These are phyloP conservation scores for Lasioglossum albipes DNA, from an alignment of 1,140 invertebrate genomes.

Conservation along the genomic window DNA sequence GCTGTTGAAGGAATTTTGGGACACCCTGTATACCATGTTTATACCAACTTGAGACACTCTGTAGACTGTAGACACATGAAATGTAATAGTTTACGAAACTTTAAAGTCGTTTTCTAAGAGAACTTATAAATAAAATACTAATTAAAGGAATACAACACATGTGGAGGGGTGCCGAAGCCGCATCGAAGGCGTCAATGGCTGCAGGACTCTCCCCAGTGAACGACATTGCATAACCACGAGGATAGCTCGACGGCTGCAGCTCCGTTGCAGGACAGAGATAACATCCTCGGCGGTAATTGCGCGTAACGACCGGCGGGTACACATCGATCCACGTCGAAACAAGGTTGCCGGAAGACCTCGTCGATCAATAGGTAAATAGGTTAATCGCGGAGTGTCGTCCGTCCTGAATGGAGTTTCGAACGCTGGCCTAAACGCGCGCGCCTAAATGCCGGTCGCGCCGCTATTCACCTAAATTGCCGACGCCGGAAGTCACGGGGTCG, in stretches of 20 bases:
- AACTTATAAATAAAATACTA: too few species aligned
- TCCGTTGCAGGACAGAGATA: slow-evolving; percentile 10
- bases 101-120: too few species aligned
- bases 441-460: slow-evolving; percentile 40
- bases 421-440: not conserved
- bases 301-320: slow-evolving; percentile 37
- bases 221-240: slow-evolving; percentile 13
- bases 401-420: slow-evolving; percentile 42
- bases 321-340: slow-evolving; percentile 36
- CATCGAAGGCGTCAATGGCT: not conserved
- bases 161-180: not conserved
- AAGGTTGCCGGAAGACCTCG: slow-evolving; percentile 46
- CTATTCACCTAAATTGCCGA: slow-evolving; percentile 57
- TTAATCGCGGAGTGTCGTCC: slow-evolving; percentile 49
- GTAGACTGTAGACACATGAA: too few species aligned
- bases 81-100: too few species aligned
- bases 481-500: slow-evolving; percentile 67
- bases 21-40: too few species aligned
- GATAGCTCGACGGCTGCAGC: slow-evolving; percentile 1
- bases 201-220: not conserved
- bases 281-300: slow-evolving; percentile 35
- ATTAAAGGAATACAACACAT: too few species aligned
- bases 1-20: too few species aligned
- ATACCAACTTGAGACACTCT: too few species aligned
- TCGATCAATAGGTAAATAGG: slow-evolving; percentile 62